Evolutionary conservation across 2,888 invertebrate species (phyloP).

Genomic region (Smittia sp.): DNA sequence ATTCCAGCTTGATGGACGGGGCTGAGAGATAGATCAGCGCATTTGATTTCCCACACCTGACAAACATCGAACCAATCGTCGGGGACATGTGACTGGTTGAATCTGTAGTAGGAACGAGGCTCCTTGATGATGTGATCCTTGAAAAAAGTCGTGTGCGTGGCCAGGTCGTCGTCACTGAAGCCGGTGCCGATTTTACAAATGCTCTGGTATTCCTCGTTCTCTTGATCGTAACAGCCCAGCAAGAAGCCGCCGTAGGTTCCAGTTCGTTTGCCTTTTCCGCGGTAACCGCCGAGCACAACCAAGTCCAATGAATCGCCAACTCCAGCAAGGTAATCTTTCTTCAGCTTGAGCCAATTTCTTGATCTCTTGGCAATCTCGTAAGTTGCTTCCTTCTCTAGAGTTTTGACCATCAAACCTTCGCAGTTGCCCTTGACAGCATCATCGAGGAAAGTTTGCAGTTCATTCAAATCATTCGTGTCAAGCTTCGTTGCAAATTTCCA

Average conservation of each 20-base stretch:
- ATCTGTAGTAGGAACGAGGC: slow-evolving; percentile 79
- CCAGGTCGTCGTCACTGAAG: slow-evolving; percentile 87
- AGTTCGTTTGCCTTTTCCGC: slow-evolving; percentile 88
- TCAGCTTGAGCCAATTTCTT: slow-evolving; percentile 91
- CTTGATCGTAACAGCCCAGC: slow-evolving; percentile 87
- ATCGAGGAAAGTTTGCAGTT: slow-evolving; percentile 90
- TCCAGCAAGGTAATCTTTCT: slow-evolving; percentile 96
- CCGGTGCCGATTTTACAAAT: slow-evolving; percentile 83
- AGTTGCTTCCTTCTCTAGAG: slow-evolving; percentile 77
- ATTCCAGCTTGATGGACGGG: slow-evolving; percentile 88
- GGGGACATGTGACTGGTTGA: slow-evolving; percentile 68
- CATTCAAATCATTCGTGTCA: slow-evolving; percentile 83
- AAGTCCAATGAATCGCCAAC: slow-evolving; percentile 95
- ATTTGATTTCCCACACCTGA: slow-evolving; percentile 94
- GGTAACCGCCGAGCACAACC: slow-evolving; percentile 92
- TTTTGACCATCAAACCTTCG: slow-evolving; percentile 99
- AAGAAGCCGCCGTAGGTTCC: slow-evolving; percentile 94
- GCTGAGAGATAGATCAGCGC: slow-evolving; percentile 95
- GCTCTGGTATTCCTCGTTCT: slow-evolving; percentile 87
- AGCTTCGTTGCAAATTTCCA: slow-evolving; percentile 84
- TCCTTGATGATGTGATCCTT: slow-evolving; percentile 70
- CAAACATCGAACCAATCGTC: slow-evolving; percentile 88
- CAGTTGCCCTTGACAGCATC: slow-evolving; percentile 95
- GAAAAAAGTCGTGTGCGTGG: slow-evolving; percentile 71
- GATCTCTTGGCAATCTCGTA: slow-evolving; percentile 97